phyloP scores from a whole-genome alignment of 1,140 invertebrate genomes.

The Eulimnadia texana region DNA sequence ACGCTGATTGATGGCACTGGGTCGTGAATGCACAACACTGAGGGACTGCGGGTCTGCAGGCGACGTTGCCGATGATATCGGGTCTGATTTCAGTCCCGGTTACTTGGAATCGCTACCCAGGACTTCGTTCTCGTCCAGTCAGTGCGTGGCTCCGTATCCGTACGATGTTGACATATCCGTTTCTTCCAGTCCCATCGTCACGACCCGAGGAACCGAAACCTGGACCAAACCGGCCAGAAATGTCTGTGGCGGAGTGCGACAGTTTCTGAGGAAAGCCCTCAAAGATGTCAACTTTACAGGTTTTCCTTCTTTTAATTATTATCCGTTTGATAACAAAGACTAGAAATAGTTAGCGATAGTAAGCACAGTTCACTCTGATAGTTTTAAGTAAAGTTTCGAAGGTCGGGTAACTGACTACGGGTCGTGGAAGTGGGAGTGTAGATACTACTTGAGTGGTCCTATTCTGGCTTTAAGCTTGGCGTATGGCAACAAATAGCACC shows the following conservation, averaged over 20 bases:
- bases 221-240: not conserved
- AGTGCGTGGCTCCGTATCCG: slow-evolving; percentile 9
- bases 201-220: not conserved
- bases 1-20: too few species aligned
- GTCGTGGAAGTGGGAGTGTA: too few species aligned
- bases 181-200: not conserved
- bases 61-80: not conserved
- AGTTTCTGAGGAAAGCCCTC: slow-evolving; percentile 11
- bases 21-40: too few species aligned
- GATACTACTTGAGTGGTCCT: too few species aligned
- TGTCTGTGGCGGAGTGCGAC: slow-evolving; percentile 11
- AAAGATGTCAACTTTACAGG: slow-evolving; percentile 14
- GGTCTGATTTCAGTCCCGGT: not conserved
- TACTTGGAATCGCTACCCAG: not conserved
- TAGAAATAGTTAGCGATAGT: too few species aligned
- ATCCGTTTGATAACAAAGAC: slow-evolving; percentile 3
- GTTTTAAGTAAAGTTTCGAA: too few species aligned
- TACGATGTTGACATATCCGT: slow-evolving; percentile 6
- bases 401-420: too few species aligned
- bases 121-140: slow-evolving; percentile 1
- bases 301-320: not conserved
- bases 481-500: too few species aligned
- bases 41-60: too few species aligned
- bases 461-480: too few species aligned
- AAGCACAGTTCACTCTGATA: too few species aligned